phyloP scores from a whole-genome alignment of 2,797 vertebrate species.

The Chelidonichthys spinosus region DNA sequence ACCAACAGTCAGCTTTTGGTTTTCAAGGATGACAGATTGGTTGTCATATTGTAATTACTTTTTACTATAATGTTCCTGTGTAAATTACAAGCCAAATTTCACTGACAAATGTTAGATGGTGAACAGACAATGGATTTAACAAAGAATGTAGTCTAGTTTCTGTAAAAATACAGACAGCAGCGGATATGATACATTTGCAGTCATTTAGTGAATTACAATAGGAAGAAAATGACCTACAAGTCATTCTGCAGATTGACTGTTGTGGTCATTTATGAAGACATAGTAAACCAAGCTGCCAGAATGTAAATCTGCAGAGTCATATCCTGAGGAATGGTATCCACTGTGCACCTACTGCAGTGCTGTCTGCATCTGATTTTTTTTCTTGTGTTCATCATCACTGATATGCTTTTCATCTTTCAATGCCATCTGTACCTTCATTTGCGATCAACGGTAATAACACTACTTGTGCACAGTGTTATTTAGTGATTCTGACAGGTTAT shows the following conservation, averaged over 20 bases:
- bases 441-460: background rate
- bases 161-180: background rate
- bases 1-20: background rate
- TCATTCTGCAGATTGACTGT: background rate
- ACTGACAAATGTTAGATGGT: background rate
- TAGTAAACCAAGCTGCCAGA: conserved; percentile 11
- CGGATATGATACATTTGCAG: background rate
- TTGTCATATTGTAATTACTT: background rate
- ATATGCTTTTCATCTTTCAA: background rate
- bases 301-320: conserved; percentile 30
- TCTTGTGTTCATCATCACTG: background rate
- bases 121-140: background rate
- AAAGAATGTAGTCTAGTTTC: background rate
- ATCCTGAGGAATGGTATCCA: conserved; percentile 15
- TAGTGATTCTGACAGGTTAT: background rate
- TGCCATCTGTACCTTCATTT: background rate
- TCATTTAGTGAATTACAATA: background rate
- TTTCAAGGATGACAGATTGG: background rate
- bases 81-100: conserved; percentile 8
- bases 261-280: background rate
- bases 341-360: conserved; percentile 30
- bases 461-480: background rate
- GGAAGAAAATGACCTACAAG: background rate
- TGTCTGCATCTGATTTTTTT: conserved; percentile 9
- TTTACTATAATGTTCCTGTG: background rate